phyloP scores from a whole-genome alignment of 1,140 invertebrate genomes.

The Drosophila setifemur region DNA sequence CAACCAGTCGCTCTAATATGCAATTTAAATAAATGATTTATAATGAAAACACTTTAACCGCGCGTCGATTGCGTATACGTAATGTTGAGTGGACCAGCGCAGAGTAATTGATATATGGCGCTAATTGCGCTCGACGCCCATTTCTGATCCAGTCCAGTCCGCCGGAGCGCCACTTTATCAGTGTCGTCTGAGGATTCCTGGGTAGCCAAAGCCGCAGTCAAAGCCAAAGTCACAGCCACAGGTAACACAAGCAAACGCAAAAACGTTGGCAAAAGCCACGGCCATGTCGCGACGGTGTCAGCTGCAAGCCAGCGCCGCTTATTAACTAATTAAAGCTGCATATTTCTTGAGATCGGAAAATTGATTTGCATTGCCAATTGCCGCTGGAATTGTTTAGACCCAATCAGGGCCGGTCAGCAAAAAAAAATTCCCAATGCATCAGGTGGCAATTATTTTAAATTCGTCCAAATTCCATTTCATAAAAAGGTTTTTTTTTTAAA shows the following conservation, averaged over 20 bases:
- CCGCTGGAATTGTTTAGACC: slow-evolving; percentile 18
- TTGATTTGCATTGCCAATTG: slow-evolving; percentile 56
- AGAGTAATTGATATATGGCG: slow-evolving; percentile 77
- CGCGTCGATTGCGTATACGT: slow-evolving; percentile 63
- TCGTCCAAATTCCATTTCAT: no score
- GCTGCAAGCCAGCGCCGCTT: slow-evolving; percentile 54
- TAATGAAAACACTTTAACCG: slow-evolving; percentile 72
- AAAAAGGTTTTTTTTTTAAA: no score
- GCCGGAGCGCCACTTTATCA: slow-evolving; percentile 53
- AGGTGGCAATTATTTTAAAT: no score
- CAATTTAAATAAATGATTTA: slow-evolving; percentile 80
- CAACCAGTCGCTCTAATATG: slow-evolving; percentile 56
- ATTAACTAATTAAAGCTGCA: slow-evolving; percentile 80
- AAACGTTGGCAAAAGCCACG: no score
- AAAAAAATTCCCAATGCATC: background rate
- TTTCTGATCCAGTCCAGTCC: slow-evolving; percentile 41
- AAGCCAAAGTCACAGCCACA: background rate
- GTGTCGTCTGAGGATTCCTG: slow-evolving; percentile 69
- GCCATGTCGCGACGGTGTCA: slow-evolving; percentile 53
- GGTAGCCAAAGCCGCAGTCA: slow-evolving; percentile 26
- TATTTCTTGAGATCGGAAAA: slow-evolving; percentile 68
- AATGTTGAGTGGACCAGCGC: slow-evolving; percentile 48
- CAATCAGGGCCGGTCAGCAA: background rate
- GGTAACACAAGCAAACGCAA: no score
- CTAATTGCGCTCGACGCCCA: slow-evolving; percentile 75